These are phyloP conservation scores for Ectobius pallidus DNA, from an alignment of 2,888 invertebrate genomes.

Conservation along the genomic window DNA sequence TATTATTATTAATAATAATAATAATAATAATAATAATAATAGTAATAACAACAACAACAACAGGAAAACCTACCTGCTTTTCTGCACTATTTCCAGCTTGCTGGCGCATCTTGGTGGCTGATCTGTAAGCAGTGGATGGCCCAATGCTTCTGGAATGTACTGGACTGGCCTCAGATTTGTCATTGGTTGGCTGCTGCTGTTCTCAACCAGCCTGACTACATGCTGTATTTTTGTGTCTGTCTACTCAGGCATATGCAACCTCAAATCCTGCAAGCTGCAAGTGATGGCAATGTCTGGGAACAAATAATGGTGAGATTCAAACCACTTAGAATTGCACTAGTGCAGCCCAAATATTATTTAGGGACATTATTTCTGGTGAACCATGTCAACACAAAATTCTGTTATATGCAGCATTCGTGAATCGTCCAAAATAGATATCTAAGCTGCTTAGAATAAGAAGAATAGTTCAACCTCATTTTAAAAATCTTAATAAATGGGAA, in stretches of 20 bases:
- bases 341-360: background rate
- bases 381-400: background rate
- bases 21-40: too few relatives aligned
- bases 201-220: constrained; percentile 35
- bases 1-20: too few relatives aligned
- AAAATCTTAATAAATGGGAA: too few relatives aligned
- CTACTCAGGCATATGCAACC: constrained; percentile 38
- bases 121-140: constrained; percentile 35
- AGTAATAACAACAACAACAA: too few relatives aligned
- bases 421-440: too few relatives aligned
- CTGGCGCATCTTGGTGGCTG: constrained; percentile 36
- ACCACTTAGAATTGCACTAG: background rate
- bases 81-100: constrained; percentile 37
- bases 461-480: too few relatives aligned
- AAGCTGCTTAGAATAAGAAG: too few relatives aligned
- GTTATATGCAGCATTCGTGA: too few relatives aligned
- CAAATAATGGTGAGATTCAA: constrained; percentile 12
- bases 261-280: constrained; percentile 27
- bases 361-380: background rate
- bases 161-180: constrained; percentile 40
- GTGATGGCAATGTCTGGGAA: constrained; percentile 24
- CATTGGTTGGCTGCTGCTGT: constrained; percentile 36
- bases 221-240: constrained; percentile 38
- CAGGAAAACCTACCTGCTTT: too few relatives aligned
- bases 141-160: constrained; percentile 40